Evolutionary conservation across 2,888 invertebrate genomes (phyloP), one percentile per base, ranked within the genome.

Genomic region (Anoncus sp.): DNA sequence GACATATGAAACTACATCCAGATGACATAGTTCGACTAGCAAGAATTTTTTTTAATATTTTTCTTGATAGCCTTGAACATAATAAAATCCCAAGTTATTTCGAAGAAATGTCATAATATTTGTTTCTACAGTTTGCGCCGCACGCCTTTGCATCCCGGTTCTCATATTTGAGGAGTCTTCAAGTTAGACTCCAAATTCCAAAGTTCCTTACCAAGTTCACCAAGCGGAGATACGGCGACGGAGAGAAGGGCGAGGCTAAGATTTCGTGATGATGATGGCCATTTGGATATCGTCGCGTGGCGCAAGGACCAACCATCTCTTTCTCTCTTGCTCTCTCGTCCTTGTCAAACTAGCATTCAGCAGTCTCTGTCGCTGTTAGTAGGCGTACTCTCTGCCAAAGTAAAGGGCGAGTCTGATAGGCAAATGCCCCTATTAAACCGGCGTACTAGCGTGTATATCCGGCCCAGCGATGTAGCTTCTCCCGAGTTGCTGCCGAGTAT

Each of bases 361-460:
- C 22, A 57, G 45, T 47, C 35, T 40, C 47, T 18, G 12, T 31
- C 51, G 45, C 60, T 16, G 27, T 31, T 53, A 40, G 20, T 20
- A 55, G 43, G 22, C 72, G 57, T 66, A 53, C 20, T 35, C 35
- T 69, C 62, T 65, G 57, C 55, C 62, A 51, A 16, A 74, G 74
- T 77, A 76, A 81, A 79, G 75, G 67, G 66, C 70, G 76, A 71
- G 71, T 35, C 55, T 62, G 82, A 83, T 85, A 84, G 81, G 83
- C 83, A 83, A 84, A 83, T 85, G 81, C 66, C 80, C 69, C 82
- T 80, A 80, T 82, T 85, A 83, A 84, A 83, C 72, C 74, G 75
- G 82, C 80, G 81, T 83, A 83, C 75, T 72, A 78, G 79, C 71
- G 77, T 80, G 80, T 84, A 76, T 79, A 81, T 84, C 82, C 81